Evolutionary conservation across 2,113 vertebrate genomes (phyloP).

Genomic region (Gallinago media): DNA sequence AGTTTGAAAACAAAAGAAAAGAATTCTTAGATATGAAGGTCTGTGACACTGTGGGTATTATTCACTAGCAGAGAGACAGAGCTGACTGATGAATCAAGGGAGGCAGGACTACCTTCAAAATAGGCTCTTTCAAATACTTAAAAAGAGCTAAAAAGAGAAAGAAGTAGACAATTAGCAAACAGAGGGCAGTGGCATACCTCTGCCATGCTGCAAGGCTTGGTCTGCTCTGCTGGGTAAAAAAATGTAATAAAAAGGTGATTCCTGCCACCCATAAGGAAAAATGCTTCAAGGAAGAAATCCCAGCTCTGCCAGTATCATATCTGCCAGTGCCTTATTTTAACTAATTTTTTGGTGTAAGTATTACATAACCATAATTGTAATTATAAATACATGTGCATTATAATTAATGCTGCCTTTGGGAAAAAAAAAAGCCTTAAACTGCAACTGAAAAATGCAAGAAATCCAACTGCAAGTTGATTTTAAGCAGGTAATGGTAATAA

Average conservation of each 20-base stretch:
- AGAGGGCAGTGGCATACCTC: not conserved
- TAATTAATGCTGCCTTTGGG: not conserved
- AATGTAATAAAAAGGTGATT: not conserved
- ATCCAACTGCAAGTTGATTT: not conserved
- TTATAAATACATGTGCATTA: fast-evolving
- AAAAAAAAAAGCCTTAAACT: not conserved
- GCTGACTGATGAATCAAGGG: not conserved
- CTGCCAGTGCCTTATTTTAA: not conserved
- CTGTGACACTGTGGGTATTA: not conserved
- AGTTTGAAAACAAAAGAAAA: not conserved
- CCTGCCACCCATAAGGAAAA: not conserved
- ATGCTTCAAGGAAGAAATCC: not conserved
- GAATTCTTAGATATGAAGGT: not conserved
- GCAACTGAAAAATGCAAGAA: not conserved
- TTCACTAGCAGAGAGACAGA: not conserved
- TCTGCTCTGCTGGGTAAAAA: not conserved
- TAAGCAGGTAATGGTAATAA: not conserved
- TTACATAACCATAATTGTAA: not conserved
- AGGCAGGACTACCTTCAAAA: not conserved
- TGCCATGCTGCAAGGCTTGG: not conserved
- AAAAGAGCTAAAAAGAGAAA: not conserved
- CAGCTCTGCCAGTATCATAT: not conserved
- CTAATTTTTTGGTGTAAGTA: not conserved
- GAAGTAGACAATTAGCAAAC: not conserved
- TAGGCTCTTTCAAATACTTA: not conserved